Conservation (phyloP, 2,797 vertebrate species). For the Sebastes glaucus region DNA sequence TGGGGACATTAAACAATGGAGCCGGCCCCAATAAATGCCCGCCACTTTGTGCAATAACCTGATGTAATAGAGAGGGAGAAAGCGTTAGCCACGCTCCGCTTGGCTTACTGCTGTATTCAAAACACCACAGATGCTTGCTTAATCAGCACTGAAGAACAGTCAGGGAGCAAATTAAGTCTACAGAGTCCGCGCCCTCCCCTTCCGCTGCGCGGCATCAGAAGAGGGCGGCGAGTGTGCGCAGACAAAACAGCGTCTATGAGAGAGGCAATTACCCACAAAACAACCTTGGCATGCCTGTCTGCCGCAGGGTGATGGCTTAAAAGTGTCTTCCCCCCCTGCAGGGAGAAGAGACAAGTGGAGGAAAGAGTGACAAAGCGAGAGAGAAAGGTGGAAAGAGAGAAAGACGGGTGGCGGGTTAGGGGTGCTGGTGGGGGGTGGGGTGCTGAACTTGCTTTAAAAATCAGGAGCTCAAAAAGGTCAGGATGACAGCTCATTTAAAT, state of each 20-base stretch:
- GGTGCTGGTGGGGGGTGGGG: slow-evolving; percentile 12
- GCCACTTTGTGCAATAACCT: slow-evolving; percentile 69
- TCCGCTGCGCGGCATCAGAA: slow-evolving; percentile 65
- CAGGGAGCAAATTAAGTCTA: slow-evolving; percentile 80
- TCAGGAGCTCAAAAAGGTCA: slow-evolving; percentile 84
- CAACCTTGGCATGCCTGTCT: slow-evolving; percentile 81
- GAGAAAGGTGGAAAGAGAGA: slow-evolving; percentile 68
- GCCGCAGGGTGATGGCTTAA: slow-evolving; percentile 78
- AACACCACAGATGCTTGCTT: slow-evolving; percentile 77
- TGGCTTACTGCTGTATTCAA: slow-evolving; percentile 73
- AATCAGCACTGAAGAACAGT: slow-evolving; percentile 78
- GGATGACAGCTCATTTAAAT: slow-evolving; percentile 87
- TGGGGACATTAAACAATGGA: slow-evolving; percentile 59
- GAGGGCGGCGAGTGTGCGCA: slow-evolving; percentile 62
- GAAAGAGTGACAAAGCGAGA: slow-evolving; percentile 74
- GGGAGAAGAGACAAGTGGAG: slow-evolving; percentile 68
- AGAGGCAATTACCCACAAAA: slow-evolving; percentile 85
- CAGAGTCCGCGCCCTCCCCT: slow-evolving; percentile 70
- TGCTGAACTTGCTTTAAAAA: slow-evolving; percentile 74
- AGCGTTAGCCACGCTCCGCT: slow-evolving; percentile 70
- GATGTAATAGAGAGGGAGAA: slow-evolving; percentile 54
- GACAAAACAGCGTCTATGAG: slow-evolving; percentile 72
- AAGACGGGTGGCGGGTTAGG: slow-evolving; percentile 46
- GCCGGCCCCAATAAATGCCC: slow-evolving; percentile 47
- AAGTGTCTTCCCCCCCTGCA: slow-evolving; percentile 71